Base-by-base conservation (phyloP, 2,113 vertebrate genomes). In the Oophaga pumilio region DNA sequence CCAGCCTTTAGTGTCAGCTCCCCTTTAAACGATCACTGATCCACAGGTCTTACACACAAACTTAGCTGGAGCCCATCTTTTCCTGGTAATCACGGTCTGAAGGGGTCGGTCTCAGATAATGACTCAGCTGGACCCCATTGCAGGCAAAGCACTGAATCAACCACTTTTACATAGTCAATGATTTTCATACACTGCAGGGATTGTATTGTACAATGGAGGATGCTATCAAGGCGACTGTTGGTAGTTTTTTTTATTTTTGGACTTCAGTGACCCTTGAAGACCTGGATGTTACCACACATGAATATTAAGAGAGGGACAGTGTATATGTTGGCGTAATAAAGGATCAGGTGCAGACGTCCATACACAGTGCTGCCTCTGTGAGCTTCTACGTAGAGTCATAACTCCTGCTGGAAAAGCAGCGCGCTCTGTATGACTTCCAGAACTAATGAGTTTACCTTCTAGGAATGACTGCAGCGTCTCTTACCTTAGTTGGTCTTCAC, bases 401-500 rank as follows among this genome's bases (percentile, higher is more conserved):
- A 74, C 43, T 76, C 8, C 43, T 76, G 20, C 77, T 80, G 56
- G 77, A 59, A 60, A 60, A 60, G 28, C 57, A 43, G 26, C 14
- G 53, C 22, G 8, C 13, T 8, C 53, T 59, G 50, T 24, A 15
- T 24, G 77, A 0, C 76, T 57, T 57, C 52, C 76, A 78, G 57
- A 81, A 60, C 12, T 53, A 59, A 59, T 28, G 28, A 82, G 79
- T 82, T 82, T 49, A 64, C 79, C 57, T 64, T 82, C 79, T 49
- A 82, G 79, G 79, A 82, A 82, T 15, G 2, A 11, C 59, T 49
- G 33, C 28, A 49, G 8, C 28, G 57, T 49, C 59, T 49, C n/a
- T 82, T 82, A 82, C 79, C 59, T 49, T 82, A 82, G 57, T 82
- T 82, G 57, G 79, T 82, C 79, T 64, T 62, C 57, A 28, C 18